A percentile compares a stretch with the other conserved stretches of the same genome.
Conservation (phyloP, 2,888 invertebrate species). For the Drosophila kambysellisi region DNA sequence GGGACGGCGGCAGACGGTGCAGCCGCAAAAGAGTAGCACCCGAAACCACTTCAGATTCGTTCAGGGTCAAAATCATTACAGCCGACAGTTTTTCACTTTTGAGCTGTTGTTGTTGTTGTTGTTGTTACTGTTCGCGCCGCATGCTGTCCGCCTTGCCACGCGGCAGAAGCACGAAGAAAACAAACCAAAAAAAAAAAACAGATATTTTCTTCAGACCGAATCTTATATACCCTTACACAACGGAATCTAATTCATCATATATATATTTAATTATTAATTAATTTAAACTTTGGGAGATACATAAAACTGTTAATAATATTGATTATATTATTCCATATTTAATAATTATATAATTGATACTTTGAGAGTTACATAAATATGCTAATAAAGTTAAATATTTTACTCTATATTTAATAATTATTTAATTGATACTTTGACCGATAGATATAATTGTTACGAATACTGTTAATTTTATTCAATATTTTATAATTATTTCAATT, state of each 20-base stretch:
- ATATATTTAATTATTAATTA: not conserved
- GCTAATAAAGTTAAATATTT: too few species aligned
- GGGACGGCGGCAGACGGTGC: conserved; percentile 20
- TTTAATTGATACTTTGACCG: not conserved
- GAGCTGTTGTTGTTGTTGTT: conserved; percentile 25
- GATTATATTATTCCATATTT: not conserved
- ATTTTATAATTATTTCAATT: not conserved
- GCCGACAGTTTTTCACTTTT: conserved; percentile 46
- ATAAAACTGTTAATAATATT: not conserved
- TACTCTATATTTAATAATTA: too few species aligned
- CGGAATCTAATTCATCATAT: not conserved
- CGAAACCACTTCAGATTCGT: conserved; percentile 78
- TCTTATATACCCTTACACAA: not conserved
- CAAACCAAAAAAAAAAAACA: not conserved
- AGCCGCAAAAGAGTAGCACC: conserved; percentile 31
- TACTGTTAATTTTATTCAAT: not conserved
- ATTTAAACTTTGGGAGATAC: not conserved
- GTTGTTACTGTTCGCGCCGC: conserved; percentile 34
- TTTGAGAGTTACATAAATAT: too few species aligned
- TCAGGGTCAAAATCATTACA: conserved; percentile 79
- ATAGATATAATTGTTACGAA: not conserved
- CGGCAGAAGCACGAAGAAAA: conserved; percentile 51
- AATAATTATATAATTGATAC: too few species aligned
- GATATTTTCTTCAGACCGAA: not conserved
- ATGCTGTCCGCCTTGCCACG: conserved; percentile 65